A percentile compares a stretch with the other conserved stretches of the same genome.
Evolutionary conservation across 92 coral and sea anemone genomes (phyloP).

Genomic region (Epizoanthus illoricatus): DNA sequence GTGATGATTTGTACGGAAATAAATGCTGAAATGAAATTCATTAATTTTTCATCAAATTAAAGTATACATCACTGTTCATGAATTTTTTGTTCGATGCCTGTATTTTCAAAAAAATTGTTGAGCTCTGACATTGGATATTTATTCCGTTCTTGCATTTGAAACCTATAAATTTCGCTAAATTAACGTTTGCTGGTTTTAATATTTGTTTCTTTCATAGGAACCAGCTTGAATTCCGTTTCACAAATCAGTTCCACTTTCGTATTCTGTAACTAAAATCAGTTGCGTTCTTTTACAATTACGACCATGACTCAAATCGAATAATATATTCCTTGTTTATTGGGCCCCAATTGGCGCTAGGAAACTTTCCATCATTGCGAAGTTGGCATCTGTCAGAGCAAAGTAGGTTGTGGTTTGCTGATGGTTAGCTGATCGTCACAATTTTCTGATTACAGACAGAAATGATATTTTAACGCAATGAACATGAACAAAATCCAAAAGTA

Average conservation of each 20-base stretch:
- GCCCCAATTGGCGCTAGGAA: background rate
- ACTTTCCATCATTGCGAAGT: background rate
- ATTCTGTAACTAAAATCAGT: background rate
- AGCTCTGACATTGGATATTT: background rate
- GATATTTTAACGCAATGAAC: background rate
- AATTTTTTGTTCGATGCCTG: background rate
- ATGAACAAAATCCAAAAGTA: background rate
- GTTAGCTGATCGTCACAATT: background rate
- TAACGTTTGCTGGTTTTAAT: background rate
- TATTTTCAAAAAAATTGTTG: slow-evolving; percentile 8
- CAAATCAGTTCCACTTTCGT: background rate
- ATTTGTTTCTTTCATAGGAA: background rate
- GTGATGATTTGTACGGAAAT: slow-evolving; percentile 20
- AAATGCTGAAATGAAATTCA: slow-evolving; percentile 14
- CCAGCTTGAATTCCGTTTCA: background rate
- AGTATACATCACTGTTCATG: background rate
- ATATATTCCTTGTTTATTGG: background rate
- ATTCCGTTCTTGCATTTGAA: background rate
- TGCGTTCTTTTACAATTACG: background rate
- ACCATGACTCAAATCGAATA: background rate
- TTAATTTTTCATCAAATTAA: slow-evolving; percentile 26
- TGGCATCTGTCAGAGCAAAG: slow-evolving; percentile 10
- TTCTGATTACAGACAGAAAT: background rate
- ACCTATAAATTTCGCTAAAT: slow-evolving; percentile 3
- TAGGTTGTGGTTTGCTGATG: background rate